These are phyloP conservation scores for Chalcosyrphus nemorum DNA, from an alignment of 2,888 invertebrate genomes.

Conservation along the genomic window DNA sequence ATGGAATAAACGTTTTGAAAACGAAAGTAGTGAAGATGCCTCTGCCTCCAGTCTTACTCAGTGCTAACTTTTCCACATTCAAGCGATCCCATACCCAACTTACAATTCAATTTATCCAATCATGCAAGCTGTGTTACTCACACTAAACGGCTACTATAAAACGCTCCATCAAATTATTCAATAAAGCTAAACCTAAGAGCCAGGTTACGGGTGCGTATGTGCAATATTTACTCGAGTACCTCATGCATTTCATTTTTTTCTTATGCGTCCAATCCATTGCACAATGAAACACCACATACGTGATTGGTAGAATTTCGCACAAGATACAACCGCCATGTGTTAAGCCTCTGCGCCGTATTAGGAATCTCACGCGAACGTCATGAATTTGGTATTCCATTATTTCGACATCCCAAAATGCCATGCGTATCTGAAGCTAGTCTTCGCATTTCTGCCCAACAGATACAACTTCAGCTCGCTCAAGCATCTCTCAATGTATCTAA, in stretches of 20 bases:
- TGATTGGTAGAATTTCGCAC: slow-evolving; percentile 3
- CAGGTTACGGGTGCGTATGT: slow-evolving; percentile 7
- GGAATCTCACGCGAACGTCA: slow-evolving; percentile 33
- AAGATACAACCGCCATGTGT: not conserved
- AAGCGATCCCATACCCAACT: not conserved
- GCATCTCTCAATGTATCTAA: slow-evolving; percentile 39
- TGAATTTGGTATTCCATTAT: slow-evolving; percentile 33
- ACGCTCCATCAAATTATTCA: not conserved
- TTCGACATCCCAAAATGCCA: slow-evolving; percentile 28
- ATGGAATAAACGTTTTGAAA: too few relatives aligned
- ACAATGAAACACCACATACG: slow-evolving; percentile 21
- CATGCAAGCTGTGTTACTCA: not conserved
- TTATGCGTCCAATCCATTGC: slow-evolving; percentile 8
- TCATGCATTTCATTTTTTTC: not conserved
- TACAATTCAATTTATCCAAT: not conserved
- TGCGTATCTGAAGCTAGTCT: not conserved
- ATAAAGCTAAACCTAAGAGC: not conserved
- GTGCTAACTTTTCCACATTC: not conserved
- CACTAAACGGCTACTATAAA: not conserved
- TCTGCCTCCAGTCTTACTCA: too few relatives aligned
- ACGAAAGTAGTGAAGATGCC: too few relatives aligned
- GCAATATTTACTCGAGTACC: slow-evolving; percentile 7
- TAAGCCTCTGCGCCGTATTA: slow-evolving; percentile 5
- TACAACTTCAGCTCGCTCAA: slow-evolving; percentile 6
- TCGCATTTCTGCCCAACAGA: not conserved